Evolutionary conservation across 1,140 invertebrate species (phyloP).

Genomic region (Cydia pomonella): DNA sequence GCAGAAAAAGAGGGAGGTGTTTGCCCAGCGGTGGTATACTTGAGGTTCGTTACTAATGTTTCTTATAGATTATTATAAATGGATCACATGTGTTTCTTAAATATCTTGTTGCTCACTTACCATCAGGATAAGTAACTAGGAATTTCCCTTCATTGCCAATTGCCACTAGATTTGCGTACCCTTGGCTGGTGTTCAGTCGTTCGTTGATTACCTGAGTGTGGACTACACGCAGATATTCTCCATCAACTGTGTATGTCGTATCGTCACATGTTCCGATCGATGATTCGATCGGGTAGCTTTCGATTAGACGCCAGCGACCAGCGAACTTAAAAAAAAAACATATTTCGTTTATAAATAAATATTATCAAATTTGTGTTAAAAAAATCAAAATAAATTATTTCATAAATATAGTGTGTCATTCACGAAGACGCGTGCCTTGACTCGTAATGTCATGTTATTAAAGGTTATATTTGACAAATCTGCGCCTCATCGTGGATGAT

Average conservation of each 20-base stretch:
- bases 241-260: slow-evolving; percentile 45
- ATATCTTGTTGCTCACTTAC: slow-evolving; percentile 44
- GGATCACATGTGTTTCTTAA: background rate
- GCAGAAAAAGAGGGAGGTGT: no score
- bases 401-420: no score
- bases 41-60: no score
- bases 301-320: slow-evolving; percentile 61
- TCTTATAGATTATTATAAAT: no score
- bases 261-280: slow-evolving; percentile 58
- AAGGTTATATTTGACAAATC: no score
- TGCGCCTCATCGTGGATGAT: no score
- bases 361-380: background rate
- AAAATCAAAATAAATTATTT: no score
- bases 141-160: slow-evolving; percentile 48
- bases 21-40: no score
- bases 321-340: slow-evolving; percentile 48
- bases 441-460: no score
- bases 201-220: slow-evolving; percentile 59
- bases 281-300: slow-evolving; percentile 54
- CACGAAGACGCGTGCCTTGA: no score
- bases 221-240: slow-evolving; percentile 45
- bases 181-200: slow-evolving; percentile 46
- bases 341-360: background rate
- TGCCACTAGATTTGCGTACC: slow-evolving; percentile 46
- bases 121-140: slow-evolving; percentile 49